A percentile compares a stretch with the other conserved stretches of the same genome.
Conservation (phyloP, 2,797 vertebrate genomes). For the Arvicola amphibius region DNA sequence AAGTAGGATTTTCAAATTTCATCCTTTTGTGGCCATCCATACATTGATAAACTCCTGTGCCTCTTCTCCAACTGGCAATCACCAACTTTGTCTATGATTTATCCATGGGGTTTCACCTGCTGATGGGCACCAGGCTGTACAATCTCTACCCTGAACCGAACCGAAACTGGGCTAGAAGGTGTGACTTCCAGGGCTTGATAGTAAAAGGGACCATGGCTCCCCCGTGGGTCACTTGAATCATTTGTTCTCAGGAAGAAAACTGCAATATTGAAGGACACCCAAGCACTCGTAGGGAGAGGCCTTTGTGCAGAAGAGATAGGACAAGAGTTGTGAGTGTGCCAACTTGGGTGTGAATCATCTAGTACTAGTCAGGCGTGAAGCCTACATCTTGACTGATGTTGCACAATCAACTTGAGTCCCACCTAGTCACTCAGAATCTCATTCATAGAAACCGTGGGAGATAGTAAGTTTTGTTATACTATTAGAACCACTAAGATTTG, state of each 20-base stretch:
- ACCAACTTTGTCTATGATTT: background rate
- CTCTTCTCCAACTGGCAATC: background rate
- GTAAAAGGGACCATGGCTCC: background rate
- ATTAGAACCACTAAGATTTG: background rate
- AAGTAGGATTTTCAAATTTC: background rate
- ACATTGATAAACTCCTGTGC: background rate
- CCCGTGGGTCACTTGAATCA: background rate
- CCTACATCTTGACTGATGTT: background rate
- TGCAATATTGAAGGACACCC: background rate
- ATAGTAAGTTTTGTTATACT: background rate
- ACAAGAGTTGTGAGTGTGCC: background rate
- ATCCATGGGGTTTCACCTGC: background rate
- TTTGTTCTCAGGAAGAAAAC: background rate
- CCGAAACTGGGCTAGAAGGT: background rate
- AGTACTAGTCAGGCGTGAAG: background rate
- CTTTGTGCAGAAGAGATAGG: background rate
- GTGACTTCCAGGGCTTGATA: background rate
- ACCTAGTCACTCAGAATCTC: background rate
- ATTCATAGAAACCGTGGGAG: background rate
- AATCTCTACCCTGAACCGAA: background rate
- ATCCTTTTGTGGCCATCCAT: background rate
- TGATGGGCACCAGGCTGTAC: background rate
- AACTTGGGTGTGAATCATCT: background rate
- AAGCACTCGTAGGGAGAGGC: background rate
- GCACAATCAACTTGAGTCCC: background rate